These are phyloP conservation scores for Rhinella marina DNA, from an alignment of 2,797 vertebrate species.

Conservation along the genomic window DNA sequence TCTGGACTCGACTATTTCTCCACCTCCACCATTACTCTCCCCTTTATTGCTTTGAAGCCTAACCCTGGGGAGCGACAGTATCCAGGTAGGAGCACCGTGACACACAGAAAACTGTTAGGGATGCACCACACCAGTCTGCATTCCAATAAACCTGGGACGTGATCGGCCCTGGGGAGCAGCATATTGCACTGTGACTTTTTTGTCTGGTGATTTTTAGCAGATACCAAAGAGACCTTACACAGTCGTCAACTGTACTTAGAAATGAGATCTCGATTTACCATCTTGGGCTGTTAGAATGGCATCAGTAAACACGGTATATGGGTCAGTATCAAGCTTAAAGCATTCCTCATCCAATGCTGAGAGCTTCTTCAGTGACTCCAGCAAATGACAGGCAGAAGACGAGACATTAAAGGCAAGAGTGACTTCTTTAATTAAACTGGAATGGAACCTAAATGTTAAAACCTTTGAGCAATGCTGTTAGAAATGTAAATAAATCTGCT, in stretches of 20 bases:
- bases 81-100: too few species aligned
- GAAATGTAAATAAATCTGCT: background rate
- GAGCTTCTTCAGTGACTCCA: background rate
- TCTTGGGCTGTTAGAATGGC: background rate
- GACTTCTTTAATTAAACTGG: constrained; percentile 15
- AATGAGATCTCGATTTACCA: background rate
- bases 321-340: constrained; percentile 27
- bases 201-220: background rate
- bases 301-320: constrained; percentile 8
- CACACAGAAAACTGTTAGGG: too few species aligned
- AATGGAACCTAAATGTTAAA: background rate
- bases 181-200: background rate
- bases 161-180: too few species aligned
- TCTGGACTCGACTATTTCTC: too few species aligned
- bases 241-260: background rate
- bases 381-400: background rate
- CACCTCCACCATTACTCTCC: too few species aligned
- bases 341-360: constrained; percentile 7
- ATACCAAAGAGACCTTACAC: background rate
- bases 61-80: too few species aligned
- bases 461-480: background rate
- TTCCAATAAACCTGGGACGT: too few species aligned
- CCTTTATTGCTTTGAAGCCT: too few species aligned
- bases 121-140: too few species aligned
- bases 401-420: constrained; percentile 5